Percentiles rank a stretch among this genome's conserved stretches.
phyloP scores from a whole-genome alignment of 2,888 invertebrate species.

The Sarcophaga carnaria region DNA sequence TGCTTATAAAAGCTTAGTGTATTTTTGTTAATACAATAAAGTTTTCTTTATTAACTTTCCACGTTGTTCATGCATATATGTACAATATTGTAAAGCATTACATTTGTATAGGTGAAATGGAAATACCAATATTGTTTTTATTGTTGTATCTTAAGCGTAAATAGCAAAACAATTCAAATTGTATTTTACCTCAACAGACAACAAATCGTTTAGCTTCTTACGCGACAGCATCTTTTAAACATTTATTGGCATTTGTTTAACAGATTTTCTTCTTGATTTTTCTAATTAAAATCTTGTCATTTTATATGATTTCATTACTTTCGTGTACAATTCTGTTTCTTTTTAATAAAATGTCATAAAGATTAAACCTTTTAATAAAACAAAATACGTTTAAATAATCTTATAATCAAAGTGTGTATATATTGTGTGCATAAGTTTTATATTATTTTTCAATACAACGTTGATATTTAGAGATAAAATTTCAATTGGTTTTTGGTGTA shows the following conservation, averaged over 20 bases:
- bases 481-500: conserved; percentile 33
- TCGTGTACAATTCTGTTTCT: not conserved
- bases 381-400: conserved; percentile 42
- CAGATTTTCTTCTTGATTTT: too few relatives aligned
- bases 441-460: conserved; percentile 29
- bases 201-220: conserved; percentile 16
- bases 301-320: conserved; percentile 2
- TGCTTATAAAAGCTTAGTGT: conserved; percentile 24
- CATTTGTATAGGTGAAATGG: not conserved
- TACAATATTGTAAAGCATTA: too few relatives aligned
- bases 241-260: conserved; percentile 24
- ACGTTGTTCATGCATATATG: not conserved
- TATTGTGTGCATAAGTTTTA: conserved; percentile 14
- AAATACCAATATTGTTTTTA: too few relatives aligned
- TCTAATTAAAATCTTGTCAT: conserved; percentile 33
- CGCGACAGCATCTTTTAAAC: not conserved
- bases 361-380: conserved; percentile 29
- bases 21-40: conserved; percentile 38
- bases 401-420: conserved; percentile 36
- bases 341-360: conserved; percentile 46
- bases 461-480: conserved; percentile 59
- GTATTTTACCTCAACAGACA: not conserved
- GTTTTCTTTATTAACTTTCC: conserved; percentile 10
- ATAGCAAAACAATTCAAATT: not conserved
- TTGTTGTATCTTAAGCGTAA: too few relatives aligned